Evolutionary conservation across 2,113 vertebrate genomes (phyloP).

Genomic region (Leucopsar rothschildi): DNA sequence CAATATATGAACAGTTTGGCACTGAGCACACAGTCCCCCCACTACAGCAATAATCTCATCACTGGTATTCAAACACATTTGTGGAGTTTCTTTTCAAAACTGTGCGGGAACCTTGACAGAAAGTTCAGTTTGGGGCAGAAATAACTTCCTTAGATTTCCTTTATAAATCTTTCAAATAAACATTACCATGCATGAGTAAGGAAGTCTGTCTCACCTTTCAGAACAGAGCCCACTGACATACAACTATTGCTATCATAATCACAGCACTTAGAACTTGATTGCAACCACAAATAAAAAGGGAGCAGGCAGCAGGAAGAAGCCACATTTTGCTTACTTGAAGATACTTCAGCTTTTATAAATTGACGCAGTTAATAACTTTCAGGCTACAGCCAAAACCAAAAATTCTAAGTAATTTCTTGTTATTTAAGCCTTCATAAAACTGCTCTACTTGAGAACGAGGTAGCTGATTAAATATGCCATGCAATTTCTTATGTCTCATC

Average conservation of each 20-base stretch:
- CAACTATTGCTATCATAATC: background rate
- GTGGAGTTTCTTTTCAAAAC: conserved; percentile 24
- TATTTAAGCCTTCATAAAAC: background rate
- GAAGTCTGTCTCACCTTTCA: background rate
- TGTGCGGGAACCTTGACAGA: conserved; percentile 10
- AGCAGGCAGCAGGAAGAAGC: background rate
- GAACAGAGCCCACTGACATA: background rate
- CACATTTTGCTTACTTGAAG: background rate
- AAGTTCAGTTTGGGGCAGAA: background rate
- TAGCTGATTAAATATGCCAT: background rate
- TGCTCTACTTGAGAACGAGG: background rate
- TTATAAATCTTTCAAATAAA: conserved; percentile 11
- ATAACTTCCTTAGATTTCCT: background rate
- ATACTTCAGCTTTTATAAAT: background rate
- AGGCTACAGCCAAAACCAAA: background rate
- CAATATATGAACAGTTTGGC: background rate
- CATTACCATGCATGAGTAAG: background rate
- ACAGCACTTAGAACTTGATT: background rate
- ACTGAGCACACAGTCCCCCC: background rate
- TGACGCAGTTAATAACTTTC: background rate
- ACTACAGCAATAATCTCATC: background rate
- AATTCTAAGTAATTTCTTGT: background rate
- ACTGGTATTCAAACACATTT: background rate
- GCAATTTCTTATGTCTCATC: background rate
- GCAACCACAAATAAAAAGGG: background rate